These are phyloP conservation scores for Thalpophila matura DNA, from an alignment of 2,888 invertebrate species.

Conservation along the genomic window DNA sequence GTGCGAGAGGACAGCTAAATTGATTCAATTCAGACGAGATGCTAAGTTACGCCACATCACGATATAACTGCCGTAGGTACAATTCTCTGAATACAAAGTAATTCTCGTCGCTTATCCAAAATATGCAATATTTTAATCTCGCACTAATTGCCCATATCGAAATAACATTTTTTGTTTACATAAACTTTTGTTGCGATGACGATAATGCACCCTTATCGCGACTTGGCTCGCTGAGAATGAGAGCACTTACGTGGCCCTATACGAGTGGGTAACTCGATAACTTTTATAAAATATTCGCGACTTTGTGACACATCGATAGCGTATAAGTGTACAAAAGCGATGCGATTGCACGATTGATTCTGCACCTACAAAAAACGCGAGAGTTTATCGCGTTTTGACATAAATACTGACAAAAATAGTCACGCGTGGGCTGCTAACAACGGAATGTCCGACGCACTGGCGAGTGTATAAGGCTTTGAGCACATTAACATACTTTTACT, in stretches of 20 bases:
- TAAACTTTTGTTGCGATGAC: slow-evolving; percentile 27
- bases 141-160: slow-evolving; percentile 31
- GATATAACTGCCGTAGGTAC: background rate
- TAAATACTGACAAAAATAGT: slow-evolving; percentile 23
- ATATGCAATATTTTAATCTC: slow-evolving; percentile 17
- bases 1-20: slow-evolving; percentile 16
- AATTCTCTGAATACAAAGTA: background rate
- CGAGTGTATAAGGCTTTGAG: slow-evolving; percentile 25
- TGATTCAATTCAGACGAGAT: slow-evolving; percentile 5
- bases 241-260: slow-evolving; percentile 48
- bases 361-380: slow-evolving; percentile 4
- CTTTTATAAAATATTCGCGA: slow-evolving; percentile 17
- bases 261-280: slow-evolving; percentile 11
- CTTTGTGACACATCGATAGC: background rate
- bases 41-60: background rate
- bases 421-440: slow-evolving; percentile 21
- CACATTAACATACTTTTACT: slow-evolving; percentile 50
- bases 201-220: slow-evolving; percentile 56
- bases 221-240: slow-evolving; percentile 22
- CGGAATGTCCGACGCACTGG: slow-evolving; percentile 21
- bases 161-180: slow-evolving; percentile 40
- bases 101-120: background rate
- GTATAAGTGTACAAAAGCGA: background rate
- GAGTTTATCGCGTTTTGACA: slow-evolving; percentile 18
- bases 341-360: background rate